These are phyloP conservation scores for Eira barbara DNA, from an alignment of 2,113 vertebrate genomes.

Conservation along the genomic window DNA sequence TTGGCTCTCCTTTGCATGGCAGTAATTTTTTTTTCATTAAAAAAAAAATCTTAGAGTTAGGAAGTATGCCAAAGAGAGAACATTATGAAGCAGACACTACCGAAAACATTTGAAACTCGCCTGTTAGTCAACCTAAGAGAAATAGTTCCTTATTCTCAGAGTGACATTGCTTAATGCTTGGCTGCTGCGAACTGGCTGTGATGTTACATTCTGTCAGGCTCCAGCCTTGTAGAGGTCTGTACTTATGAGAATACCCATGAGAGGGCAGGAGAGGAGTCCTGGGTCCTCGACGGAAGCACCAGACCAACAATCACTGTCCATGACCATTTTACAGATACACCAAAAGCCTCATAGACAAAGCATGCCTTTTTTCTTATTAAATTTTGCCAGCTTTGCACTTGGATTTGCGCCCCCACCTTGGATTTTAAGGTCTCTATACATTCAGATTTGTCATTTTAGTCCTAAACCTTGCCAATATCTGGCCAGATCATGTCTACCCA, in stretches of 20 bases:
- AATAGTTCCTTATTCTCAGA: background rate
- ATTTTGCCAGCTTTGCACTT: background rate
- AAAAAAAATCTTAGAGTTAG: background rate
- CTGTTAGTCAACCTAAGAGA: background rate
- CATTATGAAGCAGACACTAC: background rate
- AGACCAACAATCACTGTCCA: background rate
- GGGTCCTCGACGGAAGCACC: background rate
- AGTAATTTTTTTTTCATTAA: background rate
- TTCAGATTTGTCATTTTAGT: background rate
- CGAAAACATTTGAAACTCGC: background rate
- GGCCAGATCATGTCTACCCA: background rate
- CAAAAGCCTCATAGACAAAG: background rate
- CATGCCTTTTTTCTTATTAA: background rate
- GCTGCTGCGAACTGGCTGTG: background rate
- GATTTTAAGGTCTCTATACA: background rate
- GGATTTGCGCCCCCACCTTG: background rate
- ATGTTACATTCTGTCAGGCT: background rate
- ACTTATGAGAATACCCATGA: background rate
- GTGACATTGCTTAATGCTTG: background rate
- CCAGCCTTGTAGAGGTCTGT: background rate
- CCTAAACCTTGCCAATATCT: background rate
- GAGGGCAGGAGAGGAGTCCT: background rate
- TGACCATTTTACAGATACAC: background rate
- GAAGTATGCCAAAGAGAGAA: background rate
- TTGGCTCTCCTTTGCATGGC: background rate